Percentiles rank a stretch among this genome's conserved stretches.
These are phyloP conservation scores for Dendroctonus valens DNA, from an alignment of 1,140 invertebrate species.

Conservation along the genomic window DNA sequence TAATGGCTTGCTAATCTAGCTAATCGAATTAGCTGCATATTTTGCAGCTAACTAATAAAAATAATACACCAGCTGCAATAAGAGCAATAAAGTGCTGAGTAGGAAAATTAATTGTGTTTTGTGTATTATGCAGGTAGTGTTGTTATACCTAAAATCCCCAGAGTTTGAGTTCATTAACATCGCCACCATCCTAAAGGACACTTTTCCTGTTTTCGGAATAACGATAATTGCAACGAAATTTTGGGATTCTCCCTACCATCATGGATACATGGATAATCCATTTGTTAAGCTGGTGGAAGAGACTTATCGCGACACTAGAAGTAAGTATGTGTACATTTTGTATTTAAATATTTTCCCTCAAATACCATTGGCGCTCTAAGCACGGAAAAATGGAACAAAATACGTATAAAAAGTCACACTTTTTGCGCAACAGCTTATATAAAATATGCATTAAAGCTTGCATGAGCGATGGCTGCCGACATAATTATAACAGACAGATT, in stretches of 20 bases:
- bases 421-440: no score
- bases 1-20: no score
- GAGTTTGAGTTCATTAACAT: slow-evolving; percentile 70
- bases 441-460: no score
- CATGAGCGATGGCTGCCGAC: background rate
- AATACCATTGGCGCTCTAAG: background rate
- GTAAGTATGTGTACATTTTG: slow-evolving; percentile 57
- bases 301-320: slow-evolving; percentile 75
- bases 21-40: no score
- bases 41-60: no score
- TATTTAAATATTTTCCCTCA: background rate
- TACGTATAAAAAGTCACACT: no score
- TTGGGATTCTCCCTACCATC: slow-evolving; percentile 75
- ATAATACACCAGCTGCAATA: no score
- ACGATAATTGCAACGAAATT: slow-evolving; percentile 62
- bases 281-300: slow-evolving; percentile 75
- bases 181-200: slow-evolving; percentile 68
- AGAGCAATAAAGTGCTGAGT: no score
- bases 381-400: no score
- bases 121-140: slow-evolving; percentile 58
- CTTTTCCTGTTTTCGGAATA: slow-evolving; percentile 66
- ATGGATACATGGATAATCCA: slow-evolving; percentile 76
- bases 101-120: no score
- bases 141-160: slow-evolving; percentile 69
- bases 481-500: background rate